phyloP scores from a whole-genome alignment of 2,113 vertebrate genomes.

The Corythornis cristatus region DNA sequence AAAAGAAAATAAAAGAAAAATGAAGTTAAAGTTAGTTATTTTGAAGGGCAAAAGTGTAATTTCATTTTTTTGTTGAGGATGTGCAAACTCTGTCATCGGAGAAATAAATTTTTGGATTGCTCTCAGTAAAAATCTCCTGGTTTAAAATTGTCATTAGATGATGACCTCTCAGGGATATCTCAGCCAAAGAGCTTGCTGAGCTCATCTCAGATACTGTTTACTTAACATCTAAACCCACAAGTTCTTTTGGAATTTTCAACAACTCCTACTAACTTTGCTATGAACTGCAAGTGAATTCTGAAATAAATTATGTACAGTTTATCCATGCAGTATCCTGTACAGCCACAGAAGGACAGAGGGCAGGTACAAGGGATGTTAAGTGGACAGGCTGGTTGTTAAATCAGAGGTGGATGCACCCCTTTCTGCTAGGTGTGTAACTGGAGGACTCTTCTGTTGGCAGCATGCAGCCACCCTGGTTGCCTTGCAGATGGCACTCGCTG shows the following conservation, averaged over 20 bases:
- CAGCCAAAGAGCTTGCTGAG: not conserved
- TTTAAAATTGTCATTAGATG: not conserved
- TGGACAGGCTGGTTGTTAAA: not conserved
- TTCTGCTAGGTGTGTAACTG: not conserved
- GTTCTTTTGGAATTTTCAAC: not conserved
- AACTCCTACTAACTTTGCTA: not conserved
- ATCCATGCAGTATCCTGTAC: not conserved
- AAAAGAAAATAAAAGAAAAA: not conserved
- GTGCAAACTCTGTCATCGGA: not conserved
- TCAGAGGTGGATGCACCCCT: not conserved
- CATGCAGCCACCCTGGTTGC: constrained; percentile 80
- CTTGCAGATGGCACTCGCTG: constrained; percentile 80
- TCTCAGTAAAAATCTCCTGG: not conserved
- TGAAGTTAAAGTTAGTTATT: not conserved
- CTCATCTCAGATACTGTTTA: not conserved
- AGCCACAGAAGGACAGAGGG: not conserved
- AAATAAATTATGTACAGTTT: not conserved
- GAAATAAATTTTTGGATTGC: not conserved
- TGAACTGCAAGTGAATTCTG: not conserved
- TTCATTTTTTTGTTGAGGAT: not conserved
- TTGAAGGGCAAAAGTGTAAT: not conserved
- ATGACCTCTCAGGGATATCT: not conserved
- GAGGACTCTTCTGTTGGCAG: constrained; percentile 17
- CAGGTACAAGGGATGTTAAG: not conserved
- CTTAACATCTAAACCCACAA: not conserved